A percentile compares a stretch with the other conserved stretches of the same genome.
Evolutionary conservation across 2,113 vertebrate species (phyloP).

Genomic region (Lichenostomus cassidix): DNA sequence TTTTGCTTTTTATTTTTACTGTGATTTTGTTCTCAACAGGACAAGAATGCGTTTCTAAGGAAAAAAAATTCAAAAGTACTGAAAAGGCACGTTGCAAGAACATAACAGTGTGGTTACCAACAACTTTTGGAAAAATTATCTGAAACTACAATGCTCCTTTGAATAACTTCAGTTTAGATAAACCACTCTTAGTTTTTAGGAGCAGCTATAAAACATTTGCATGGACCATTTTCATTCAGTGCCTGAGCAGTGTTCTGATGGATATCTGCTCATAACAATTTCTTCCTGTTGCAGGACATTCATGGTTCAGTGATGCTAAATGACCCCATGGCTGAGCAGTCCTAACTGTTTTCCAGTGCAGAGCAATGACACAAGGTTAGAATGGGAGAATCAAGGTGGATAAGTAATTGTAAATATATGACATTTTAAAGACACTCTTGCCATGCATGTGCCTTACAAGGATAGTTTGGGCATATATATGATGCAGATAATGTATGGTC

Average conservation of each 20-base stretch:
- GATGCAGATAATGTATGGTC: background rate
- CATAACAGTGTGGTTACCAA: background rate
- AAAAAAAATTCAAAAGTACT: background rate
- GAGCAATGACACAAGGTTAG: background rate
- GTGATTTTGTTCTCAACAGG: background rate
- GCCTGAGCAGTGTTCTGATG: background rate
- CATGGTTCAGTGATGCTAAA: background rate
- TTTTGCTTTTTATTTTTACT: background rate
- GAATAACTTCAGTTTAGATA: background rate
- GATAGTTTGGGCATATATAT: background rate
- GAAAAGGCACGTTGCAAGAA: background rate
- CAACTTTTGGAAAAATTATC: background rate
- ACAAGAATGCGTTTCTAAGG: background rate
- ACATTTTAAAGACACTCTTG: background rate
- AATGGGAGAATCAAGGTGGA: background rate
- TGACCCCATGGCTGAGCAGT: background rate
- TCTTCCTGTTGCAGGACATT: background rate
- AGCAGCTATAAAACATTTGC: background rate
- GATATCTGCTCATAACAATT: background rate
- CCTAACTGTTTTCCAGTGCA: background rate
- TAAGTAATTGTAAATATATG: background rate
- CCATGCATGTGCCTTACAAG: background rate
- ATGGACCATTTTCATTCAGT: background rate
- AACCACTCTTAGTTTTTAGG: background rate
- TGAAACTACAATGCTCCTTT: background rate